Conservation (phyloP, 2,797 vertebrate genomes). For the Cossypha dichroa region DNA sequence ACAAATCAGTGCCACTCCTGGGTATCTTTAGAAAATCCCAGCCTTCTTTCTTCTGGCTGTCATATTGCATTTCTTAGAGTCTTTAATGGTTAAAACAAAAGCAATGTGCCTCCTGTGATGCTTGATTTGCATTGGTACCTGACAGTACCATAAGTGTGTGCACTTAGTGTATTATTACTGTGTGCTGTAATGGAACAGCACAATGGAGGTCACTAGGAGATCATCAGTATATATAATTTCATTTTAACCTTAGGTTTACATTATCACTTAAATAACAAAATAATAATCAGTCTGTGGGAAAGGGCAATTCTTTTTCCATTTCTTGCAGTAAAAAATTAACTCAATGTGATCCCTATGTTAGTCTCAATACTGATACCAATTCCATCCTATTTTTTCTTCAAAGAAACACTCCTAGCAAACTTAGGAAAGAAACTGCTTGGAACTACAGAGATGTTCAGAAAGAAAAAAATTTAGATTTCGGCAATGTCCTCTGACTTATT, state of each 20-base stretch:
- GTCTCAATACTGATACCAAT: not conserved
- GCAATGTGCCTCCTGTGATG: not conserved
- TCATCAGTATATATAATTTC: slow-evolving; percentile 49
- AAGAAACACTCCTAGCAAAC: not conserved
- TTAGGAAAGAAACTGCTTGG: not conserved
- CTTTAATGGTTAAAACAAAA: slow-evolving; percentile 60
- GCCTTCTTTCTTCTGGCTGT: not conserved
- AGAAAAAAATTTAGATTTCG: not conserved
- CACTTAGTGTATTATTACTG: slow-evolving; percentile 49
- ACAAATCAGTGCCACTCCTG: slow-evolving; percentile 15
- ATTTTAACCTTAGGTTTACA: slow-evolving; percentile 64
- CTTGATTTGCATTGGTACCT: slow-evolving; percentile 11
- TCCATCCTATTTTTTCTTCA: slow-evolving; percentile 15
- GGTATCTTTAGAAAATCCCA: slow-evolving; percentile 13
- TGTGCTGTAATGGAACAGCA: slow-evolving; percentile 35
- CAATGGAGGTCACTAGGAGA: slow-evolving; percentile 54
- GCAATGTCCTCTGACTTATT: not conserved
- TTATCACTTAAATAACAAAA: slow-evolving; percentile 71
- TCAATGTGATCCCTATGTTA: not conserved
- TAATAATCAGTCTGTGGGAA: slow-evolving; percentile 31
- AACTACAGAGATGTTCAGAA: not conserved
- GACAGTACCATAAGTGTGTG: not conserved
- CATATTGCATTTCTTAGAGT: slow-evolving; percentile 46
- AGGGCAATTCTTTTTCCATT: not conserved
- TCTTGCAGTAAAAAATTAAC: slow-evolving; percentile 52